Percentiles rank a stretch among this genome's conserved stretches.
These are phyloP conservation scores for Caiman crocodilus DNA, from an alignment of 2,797 vertebrate genomes.

Conservation along the genomic window DNA sequence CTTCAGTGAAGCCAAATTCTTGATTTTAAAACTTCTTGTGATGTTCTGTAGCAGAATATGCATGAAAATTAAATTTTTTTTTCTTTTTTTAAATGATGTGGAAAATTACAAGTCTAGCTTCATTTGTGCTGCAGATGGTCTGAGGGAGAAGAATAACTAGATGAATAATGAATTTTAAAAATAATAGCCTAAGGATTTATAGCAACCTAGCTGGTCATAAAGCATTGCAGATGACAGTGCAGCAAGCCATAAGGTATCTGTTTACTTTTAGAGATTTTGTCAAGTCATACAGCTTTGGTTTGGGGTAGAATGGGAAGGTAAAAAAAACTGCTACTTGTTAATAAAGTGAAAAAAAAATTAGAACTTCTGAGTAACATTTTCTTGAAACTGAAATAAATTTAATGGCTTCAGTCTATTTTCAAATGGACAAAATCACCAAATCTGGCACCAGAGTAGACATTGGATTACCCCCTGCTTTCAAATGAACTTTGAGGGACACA, in stretches of 20 bases:
- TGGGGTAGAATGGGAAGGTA: background rate
- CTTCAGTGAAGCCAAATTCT: background rate
- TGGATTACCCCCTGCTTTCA: accelerated
- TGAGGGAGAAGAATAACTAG: accelerated
- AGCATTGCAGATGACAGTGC: background rate
- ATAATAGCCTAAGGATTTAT: background rate
- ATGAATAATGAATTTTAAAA: background rate
- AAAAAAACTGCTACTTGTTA: background rate
- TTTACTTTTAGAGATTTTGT: background rate
- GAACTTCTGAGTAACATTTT: background rate
- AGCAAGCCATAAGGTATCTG: background rate
- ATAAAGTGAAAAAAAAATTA: background rate
- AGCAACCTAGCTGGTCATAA: background rate
- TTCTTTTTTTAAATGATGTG: background rate
- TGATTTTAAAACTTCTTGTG: slow-evolving; percentile 10
- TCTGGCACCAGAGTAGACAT: accelerated
- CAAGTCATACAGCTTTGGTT: background rate
- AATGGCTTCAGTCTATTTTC: background rate
- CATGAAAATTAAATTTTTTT: background rate
- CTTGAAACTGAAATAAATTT: background rate
- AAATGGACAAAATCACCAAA: accelerated
- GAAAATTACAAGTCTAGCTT: background rate
- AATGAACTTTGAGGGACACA: background rate
- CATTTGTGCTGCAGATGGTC: background rate
- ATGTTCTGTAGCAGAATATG: background rate